Base-by-base conservation (phyloP, 2,113 vertebrate genomes). In the Macaca mulatta region DNA sequence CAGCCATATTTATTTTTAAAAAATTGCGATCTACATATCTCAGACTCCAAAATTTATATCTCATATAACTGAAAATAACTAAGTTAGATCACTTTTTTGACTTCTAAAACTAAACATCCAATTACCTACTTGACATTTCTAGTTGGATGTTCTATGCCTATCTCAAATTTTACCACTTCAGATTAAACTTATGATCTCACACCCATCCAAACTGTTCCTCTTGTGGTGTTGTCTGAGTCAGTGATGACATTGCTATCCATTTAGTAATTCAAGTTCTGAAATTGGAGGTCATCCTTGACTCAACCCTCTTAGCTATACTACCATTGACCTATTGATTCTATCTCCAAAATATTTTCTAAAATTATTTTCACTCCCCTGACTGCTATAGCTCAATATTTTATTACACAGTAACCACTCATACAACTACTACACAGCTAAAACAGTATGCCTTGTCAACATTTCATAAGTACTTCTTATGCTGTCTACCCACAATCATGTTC, bases 121-220 rank as follows among this genome's bases (percentile, higher is more conserved):
- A 61, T 18, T 38, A 55, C 11, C 35, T 75, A 38, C 11, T 85
- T 52, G 70, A 43, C 48, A 64, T 78, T 90, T 61, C 12, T 72
- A 27, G 93, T 80, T 88, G n/a, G 38, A 45, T 74, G 12, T 18
- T 18, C 10, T 74, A 75, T 38, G 43, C 32, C 8, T 87, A 50
- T 23, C 38, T 89, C 55, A 32, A 18, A 52, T 72, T 52, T 86
- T 45, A 35, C 64, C 8, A 67, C 48, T 97, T 87, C 81, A 83
- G 67, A 48, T 90, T 82, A 75, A 74, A n/a, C 25, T 85, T 12
- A 43, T 23, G 38, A 52, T 32, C 27, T 85, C 32, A 59, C 30
- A 27, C 8, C 43, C 70, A 48, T 64, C 11, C 30, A 43, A 91
- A 79, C 6, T 69, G 7, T 27, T 40, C 61, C 30, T 61, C 23